Conservation (phyloP, 2,113 vertebrate genomes). For the Lasiurus cinereus region DNA sequence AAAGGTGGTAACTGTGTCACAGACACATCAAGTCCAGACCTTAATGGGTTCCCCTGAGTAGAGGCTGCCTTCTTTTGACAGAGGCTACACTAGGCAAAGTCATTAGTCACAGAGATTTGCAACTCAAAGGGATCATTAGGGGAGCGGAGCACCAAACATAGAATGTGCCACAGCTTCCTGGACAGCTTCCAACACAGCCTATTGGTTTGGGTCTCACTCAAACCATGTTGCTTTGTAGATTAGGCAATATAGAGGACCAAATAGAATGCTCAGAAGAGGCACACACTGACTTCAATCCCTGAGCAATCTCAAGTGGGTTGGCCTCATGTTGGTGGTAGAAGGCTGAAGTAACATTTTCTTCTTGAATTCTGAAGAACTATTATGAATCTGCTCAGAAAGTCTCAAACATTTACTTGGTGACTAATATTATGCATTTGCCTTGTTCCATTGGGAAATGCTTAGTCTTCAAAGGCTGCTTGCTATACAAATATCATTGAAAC, state of each 20-base stretch:
- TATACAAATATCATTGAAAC: constrained; percentile 3
- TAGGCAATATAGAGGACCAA: background rate
- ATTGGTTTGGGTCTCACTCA: background rate
- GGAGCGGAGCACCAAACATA: background rate
- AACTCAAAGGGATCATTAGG: background rate
- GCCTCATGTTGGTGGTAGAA: background rate
- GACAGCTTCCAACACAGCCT: background rate
- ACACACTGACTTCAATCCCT: background rate
- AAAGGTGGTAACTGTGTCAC: background rate
- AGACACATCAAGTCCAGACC: background rate
- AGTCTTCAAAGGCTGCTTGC: background rate
- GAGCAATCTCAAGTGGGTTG: background rate
- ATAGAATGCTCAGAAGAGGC: background rate
- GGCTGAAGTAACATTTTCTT: background rate
- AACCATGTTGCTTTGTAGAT: background rate
- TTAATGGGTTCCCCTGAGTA: background rate
- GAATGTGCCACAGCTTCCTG: background rate
- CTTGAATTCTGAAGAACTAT: background rate
- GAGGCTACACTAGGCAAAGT: background rate
- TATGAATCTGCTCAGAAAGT: background rate
- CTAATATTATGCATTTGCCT: background rate
- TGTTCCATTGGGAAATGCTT: background rate
- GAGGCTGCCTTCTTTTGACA: background rate
- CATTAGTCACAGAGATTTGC: constrained; percentile 22
- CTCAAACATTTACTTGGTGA: constrained; percentile 18